Evolutionary conservation across 1,140 invertebrate species (phyloP).

Genomic region (Parapsyche elsis): DNA sequence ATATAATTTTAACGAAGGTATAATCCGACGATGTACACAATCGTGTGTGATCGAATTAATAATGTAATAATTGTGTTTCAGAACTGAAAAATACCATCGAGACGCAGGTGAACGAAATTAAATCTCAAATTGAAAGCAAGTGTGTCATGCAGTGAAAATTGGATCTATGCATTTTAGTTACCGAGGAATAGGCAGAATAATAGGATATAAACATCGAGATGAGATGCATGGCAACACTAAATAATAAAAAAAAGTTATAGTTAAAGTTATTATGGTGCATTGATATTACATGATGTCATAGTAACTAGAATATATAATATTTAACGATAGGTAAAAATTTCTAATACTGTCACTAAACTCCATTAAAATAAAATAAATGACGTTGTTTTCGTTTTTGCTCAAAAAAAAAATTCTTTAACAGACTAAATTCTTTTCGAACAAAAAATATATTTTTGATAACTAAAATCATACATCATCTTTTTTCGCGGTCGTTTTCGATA

Average conservation of each 20-base stretch:
- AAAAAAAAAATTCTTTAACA: not conserved
- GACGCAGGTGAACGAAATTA: conserved; percentile 93
- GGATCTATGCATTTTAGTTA: conserved; percentile 31
- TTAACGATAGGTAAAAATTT: conserved; percentile 10
- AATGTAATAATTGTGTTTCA: conserved; percentile 67
- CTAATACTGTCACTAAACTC: conserved; percentile 22
- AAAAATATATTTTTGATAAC: conserved; percentile 27
- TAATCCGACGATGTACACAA: too few relatives aligned
- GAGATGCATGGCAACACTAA: conserved; percentile 28
- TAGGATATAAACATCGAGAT: conserved; percentile 42
- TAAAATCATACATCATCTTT: conserved; percentile 14
- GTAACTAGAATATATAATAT: conserved; percentile 28
- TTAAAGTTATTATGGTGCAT: conserved; percentile 32
- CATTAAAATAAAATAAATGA: conserved; percentile 15
- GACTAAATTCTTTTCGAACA: conserved; percentile 7
- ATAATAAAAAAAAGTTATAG: conserved; percentile 20
- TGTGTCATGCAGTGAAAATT: conserved; percentile 85
- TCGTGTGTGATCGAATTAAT: too few relatives aligned
- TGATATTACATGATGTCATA: conserved; percentile 32
- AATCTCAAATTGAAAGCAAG: conserved; percentile 93
- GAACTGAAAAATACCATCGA: conserved; percentile 95
- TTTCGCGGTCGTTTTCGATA: not conserved
- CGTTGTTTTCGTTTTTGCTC: conserved; percentile 19
- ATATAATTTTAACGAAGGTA: too few relatives aligned
- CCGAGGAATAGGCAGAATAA: conserved; percentile 41